These are phyloP conservation scores for Tachyglossus aculeatus DNA, from an alignment of 2,797 vertebrate genomes.

Conservation along the genomic window DNA sequence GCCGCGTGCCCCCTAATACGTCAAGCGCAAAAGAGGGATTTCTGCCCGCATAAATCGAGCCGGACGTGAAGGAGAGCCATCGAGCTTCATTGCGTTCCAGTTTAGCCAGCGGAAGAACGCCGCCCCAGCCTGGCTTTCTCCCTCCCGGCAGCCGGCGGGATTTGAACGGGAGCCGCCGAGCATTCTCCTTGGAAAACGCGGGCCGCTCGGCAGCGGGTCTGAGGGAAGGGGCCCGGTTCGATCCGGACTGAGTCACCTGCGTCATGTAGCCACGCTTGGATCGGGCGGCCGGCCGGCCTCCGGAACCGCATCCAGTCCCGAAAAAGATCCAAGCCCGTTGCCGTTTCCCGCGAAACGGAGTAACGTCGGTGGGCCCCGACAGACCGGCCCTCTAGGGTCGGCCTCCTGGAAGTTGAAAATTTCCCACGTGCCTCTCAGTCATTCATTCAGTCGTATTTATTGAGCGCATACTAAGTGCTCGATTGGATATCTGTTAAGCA, in stretches of 20 bases:
- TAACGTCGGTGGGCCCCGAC: neutral
- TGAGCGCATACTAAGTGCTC: no score
- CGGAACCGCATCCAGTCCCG: conserved; percentile 6
- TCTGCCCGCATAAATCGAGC: conserved; percentile 46
- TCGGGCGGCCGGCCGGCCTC: neutral
- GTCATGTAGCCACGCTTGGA: neutral
- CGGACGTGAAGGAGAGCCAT: conserved; percentile 45
- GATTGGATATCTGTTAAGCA: no score
- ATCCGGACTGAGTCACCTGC: conserved; percentile 6
- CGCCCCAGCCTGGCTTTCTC: neutral
- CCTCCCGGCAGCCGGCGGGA: conserved; percentile 4
- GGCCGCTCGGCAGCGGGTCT: neutral
- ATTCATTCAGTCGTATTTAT: no score
- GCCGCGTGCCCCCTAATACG: conserved; percentile 58
- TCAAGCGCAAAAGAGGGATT: conserved; percentile 48
- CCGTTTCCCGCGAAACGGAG: conserved; percentile 10
- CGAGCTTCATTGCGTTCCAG: conserved; percentile 27
- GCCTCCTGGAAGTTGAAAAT: no score
- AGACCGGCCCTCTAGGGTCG: no score
- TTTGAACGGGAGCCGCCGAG: neutral
- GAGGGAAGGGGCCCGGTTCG: conserved; percentile 9
- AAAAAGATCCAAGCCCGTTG: conserved; percentile 16
- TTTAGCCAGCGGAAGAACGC: conserved; percentile 39
- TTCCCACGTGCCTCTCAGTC: no score
- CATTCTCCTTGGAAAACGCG: conserved; percentile 9